Evolutionary conservation across 2,888 invertebrate species (phyloP).

Genomic region (Agrotis puta): DNA sequence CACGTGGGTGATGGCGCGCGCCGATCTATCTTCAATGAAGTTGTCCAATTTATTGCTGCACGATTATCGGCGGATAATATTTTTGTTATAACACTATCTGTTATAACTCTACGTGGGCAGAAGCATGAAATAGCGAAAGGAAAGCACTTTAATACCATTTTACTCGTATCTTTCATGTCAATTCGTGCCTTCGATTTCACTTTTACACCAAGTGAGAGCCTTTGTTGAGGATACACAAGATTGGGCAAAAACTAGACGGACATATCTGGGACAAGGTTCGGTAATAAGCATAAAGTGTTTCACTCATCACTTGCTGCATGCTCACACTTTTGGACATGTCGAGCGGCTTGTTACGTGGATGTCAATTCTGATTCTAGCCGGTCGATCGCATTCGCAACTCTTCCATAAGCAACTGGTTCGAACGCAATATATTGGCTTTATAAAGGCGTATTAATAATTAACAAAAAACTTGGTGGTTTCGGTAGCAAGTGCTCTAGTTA

Average conservation of each 20-base stretch:
- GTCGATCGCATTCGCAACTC: conserved; percentile 64
- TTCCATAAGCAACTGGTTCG: conserved; percentile 69
- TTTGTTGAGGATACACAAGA: conserved; percentile 54
- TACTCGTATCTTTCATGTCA: conserved; percentile 56
- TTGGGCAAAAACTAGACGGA: conserved; percentile 52
- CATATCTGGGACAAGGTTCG: conserved; percentile 48
- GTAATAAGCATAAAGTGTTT: conserved; percentile 49
- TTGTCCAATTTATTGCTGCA: conserved; percentile 82
- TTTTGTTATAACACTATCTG: conserved; percentile 79
- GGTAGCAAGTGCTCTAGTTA: conserved; percentile 86
- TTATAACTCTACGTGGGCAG: conserved; percentile 72
- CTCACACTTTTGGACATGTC: conserved; percentile 52
- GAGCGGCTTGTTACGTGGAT: conserved; percentile 57
- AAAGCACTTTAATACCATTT: conserved; percentile 60
- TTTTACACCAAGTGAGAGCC: conserved; percentile 49
- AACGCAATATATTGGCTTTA: conserved; percentile 72
- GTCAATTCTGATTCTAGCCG: conserved; percentile 60
- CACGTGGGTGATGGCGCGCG: conserved; percentile 84
- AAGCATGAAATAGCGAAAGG: conserved; percentile 70
- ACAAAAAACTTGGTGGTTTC: conserved; percentile 78
- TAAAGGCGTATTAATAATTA: conserved; percentile 80
- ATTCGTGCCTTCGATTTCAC: conserved; percentile 55
- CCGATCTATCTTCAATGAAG: conserved; percentile 87
- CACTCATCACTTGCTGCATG: conserved; percentile 43
- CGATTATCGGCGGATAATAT: conserved; percentile 77